Evolutionary conservation across 1,140 invertebrate species (phyloP), one percentile per base, ranked within the genome.

Genomic region (Adoxophyes honmai): DNA sequence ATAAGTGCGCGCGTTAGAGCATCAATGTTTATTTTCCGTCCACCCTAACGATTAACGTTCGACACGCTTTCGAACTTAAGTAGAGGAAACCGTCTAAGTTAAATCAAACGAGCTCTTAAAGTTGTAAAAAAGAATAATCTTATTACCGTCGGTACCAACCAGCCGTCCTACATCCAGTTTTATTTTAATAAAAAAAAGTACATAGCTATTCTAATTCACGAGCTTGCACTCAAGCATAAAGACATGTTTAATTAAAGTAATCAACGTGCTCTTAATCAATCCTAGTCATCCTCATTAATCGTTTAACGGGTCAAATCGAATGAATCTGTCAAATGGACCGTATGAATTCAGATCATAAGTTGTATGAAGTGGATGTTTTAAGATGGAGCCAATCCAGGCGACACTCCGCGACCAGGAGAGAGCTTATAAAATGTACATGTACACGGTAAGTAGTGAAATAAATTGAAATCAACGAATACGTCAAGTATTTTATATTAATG

Each of bases 401-500:
- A 48, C 70, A 36, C 55, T 70, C 54, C 76, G 80, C 64, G 75
- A 83, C 55, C 81, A 79, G 51, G 79, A 81, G 51, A 78, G 76
- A 69, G 68, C 73, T 14, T 86, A 88, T 68, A 88, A 86, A 70
- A 73, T 86, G 52, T 88, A 84, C 59, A 85, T 86, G 83, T 86
- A 88, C 53, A 88, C 86, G 79, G 83, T 86, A 75, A 78, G 78
- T 63, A 44, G 39, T n/a, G 8, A 42, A n/a, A n/a, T n/a, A n/a
- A n/a, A n/a, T n/a, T n/a, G n/a, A n/a, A n/a, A n/a, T n/a, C n/a
- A n/a, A n/a, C n/a, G n/a, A n/a, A n/a, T n/a, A n/a, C n/a, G n/a
- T n/a, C n/a, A n/a, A n/a, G n/a, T n/a, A n/a, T n/a, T n/a, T n/a
- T n/a, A n/a, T n/a, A n/a, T n/a, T n/a, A n/a, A n/a, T n/a, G n/a